Conservation (phyloP, 1,140 invertebrate genomes). For the Pararge aegeria region DNA sequence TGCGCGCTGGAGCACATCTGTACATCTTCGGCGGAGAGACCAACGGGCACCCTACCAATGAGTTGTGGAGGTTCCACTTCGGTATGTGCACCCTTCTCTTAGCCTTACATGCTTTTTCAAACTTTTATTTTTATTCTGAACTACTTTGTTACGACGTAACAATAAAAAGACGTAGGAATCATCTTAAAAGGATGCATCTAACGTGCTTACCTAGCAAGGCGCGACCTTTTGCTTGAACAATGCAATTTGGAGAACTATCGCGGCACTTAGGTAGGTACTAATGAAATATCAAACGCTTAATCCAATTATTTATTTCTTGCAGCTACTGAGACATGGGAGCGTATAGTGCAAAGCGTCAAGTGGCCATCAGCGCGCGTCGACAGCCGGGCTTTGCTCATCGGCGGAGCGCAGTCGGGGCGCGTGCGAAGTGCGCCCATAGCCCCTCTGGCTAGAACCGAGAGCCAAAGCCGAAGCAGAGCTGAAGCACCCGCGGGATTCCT, state of each 20-base stretch:
- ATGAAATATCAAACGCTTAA: too few species aligned
- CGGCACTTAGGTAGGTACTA: too few species aligned
- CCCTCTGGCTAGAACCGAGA: conserved; percentile 2
- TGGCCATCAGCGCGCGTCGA: conserved; percentile 85
- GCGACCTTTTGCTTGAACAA: too few species aligned
- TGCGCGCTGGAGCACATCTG: conserved; percentile 89
- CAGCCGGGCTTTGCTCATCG: conserved; percentile 61
- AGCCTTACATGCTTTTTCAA: not conserved
- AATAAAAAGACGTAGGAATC: too few species aligned
- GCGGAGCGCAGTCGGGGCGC: conserved; percentile 52
- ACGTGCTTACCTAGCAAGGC: too few species aligned
- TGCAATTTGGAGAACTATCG: too few species aligned
- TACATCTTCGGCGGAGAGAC: conserved; percentile 91
- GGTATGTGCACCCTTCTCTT: conserved; percentile 75
- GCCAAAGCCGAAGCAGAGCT: conserved; percentile 13
- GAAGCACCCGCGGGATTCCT: conserved; percentile 79
- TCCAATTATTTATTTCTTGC: too few species aligned
- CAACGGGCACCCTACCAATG: conserved; percentile 86
- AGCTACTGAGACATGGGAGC: conserved; percentile 90
- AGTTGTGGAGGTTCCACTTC: conserved; percentile 94
- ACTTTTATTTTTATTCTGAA: too few species aligned
- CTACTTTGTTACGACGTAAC: too few species aligned
- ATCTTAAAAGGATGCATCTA: too few species aligned
- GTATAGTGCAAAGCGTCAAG: conserved; percentile 83
- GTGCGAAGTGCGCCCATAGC: conserved; percentile 42